Conservation (phyloP, 2,113 vertebrate genomes). For the Perognathus longimembris region DNA sequence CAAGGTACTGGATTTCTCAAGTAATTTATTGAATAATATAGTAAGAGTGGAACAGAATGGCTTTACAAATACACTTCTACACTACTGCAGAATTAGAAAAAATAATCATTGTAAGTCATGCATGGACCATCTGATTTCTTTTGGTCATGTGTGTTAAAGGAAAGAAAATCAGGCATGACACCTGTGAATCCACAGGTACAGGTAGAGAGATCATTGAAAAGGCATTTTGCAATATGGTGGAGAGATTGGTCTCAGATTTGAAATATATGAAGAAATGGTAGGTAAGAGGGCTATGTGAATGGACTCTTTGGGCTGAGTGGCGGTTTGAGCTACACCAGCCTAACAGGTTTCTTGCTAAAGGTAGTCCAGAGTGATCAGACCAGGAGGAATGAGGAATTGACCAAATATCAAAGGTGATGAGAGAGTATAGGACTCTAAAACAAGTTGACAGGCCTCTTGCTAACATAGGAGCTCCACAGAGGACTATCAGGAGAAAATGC, state of each 20-base stretch:
- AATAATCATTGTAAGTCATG: not conserved
- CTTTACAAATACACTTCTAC: not conserved
- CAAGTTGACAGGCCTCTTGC: not conserved
- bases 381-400: not conserved
- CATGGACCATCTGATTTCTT: not conserved
- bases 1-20: not conserved
- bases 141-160: not conserved
- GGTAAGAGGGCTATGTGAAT: too few species aligned
- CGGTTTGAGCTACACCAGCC: not conserved
- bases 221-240: not conserved
- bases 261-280: not conserved
- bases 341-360: not conserved
- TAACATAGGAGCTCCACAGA: not conserved
- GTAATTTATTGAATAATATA: not conserved
- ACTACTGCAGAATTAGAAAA: not conserved
- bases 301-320: too few species aligned
- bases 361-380: not conserved
- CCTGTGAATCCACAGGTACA: not conserved
- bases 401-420: not conserved
- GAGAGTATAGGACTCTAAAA: not conserved
- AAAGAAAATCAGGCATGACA: not conserved
- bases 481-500: not conserved
- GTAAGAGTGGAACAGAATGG: not conserved
- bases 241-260: not conserved
- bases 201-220: not conserved